Evolutionary conservation across 2,888 invertebrate genomes (phyloP).

Genomic region (Synanthedon vespiformis): DNA sequence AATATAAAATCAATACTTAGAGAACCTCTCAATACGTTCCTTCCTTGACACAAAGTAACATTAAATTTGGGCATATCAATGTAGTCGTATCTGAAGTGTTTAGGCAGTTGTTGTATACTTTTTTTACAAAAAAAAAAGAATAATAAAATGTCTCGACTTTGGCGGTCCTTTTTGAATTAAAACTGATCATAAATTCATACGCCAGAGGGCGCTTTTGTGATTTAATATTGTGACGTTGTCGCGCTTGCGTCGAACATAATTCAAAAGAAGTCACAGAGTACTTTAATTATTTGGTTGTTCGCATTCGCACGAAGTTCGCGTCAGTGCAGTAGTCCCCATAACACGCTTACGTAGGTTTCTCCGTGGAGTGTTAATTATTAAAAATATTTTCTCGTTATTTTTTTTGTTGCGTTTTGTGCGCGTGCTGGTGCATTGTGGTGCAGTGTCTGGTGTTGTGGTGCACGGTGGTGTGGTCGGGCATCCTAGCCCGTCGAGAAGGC

Average conservation of each 20-base stretch:
- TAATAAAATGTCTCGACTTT: conserved; percentile 12
- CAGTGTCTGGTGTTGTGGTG: conserved; percentile 18
- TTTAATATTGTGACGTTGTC: conserved; percentile 25
- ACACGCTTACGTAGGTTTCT: conserved; percentile 29
- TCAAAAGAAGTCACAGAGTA: conserved; percentile 2
- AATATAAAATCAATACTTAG: conserved; percentile 56
- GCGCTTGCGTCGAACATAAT: conserved; percentile 28
- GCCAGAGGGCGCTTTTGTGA: conserved; percentile 26
- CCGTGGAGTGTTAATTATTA: conserved; percentile 23
- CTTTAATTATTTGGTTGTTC: conserved; percentile 15
- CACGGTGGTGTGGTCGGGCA: conserved; percentile 13
- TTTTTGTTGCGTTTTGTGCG: conserved; percentile 22
- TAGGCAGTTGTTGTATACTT: conserved; percentile 3
- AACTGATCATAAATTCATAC: conserved; percentile 8
- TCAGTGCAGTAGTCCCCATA: conserved; percentile 38
- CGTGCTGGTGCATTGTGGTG: conserved; percentile 23
- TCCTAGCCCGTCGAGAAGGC: conserved; percentile 24
- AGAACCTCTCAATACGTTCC: conserved; percentile 11
- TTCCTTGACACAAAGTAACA: background rate
- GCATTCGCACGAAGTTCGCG: conserved; percentile 47
- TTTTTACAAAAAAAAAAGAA: conserved; percentile 14
- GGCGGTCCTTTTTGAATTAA: conserved; percentile 49
- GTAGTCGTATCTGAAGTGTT: too few relatives aligned
- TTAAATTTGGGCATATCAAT: background rate
- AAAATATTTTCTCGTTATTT: conserved; percentile 5